phyloP scores from a whole-genome alignment of 2,888 invertebrate species.

The Pollenia griseotomentosa region DNA sequence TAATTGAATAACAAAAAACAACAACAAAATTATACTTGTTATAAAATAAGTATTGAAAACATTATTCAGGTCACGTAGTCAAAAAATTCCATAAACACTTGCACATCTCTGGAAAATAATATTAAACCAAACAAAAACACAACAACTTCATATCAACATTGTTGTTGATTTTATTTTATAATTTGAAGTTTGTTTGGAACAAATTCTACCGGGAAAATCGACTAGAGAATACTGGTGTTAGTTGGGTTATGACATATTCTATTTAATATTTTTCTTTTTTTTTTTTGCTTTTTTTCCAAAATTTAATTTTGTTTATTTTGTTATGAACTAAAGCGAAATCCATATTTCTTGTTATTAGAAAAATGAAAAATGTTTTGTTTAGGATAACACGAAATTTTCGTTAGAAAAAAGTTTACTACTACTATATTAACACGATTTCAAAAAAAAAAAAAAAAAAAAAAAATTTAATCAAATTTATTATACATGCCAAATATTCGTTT shows the following conservation, averaged over 20 bases:
- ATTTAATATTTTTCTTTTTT: neutral
- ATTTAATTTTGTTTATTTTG: neutral
- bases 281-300: constrained; percentile 2
- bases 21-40: neutral
- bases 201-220: constrained; percentile 1
- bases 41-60: neutral
- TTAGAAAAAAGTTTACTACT: constrained; percentile 4
- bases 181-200: neutral
- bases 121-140: constrained; percentile 25
- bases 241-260: constrained; percentile 42
- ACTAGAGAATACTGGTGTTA: constrained; percentile 23
- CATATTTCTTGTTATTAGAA: constrained; percentile 9
- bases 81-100: constrained; percentile 62
- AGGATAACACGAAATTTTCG: too few species aligned
- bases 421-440: constrained; percentile 22
- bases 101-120: constrained; percentile 34
- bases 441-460: neutral
- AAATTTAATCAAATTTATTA: neutral
- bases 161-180: constrained; percentile 1
- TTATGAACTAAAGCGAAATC: neutral
- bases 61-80: constrained; percentile 63
- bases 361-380: neutral
- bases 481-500: constrained; percentile 16
- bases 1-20: neutral
- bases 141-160: neutral